phyloP scores from a whole-genome alignment of 2,888 invertebrate species.

The Drosophila monieri region DNA sequence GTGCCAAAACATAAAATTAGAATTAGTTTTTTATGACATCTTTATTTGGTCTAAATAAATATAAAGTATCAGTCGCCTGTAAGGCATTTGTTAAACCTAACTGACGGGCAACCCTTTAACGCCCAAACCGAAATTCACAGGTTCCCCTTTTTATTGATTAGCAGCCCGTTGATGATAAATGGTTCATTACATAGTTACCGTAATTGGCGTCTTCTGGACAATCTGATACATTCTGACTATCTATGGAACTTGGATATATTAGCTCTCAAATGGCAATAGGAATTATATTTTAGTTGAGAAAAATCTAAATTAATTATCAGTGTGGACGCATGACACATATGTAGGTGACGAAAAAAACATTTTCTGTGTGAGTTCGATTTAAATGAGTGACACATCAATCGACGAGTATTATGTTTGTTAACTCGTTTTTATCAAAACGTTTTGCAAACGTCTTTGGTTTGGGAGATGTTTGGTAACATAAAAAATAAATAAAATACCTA shows the following conservation, averaged over 20 bases:
- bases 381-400: too few relatives aligned
- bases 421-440: too few relatives aligned
- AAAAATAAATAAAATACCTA: too few relatives aligned
- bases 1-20: conserved; percentile 78
- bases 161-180: conserved; percentile 75
- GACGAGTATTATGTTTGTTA: too few relatives aligned
- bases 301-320: too few relatives aligned
- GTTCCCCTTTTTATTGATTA: conserved; percentile 32
- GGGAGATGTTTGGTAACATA: too few relatives aligned
- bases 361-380: too few relatives aligned
- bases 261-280: too few relatives aligned
- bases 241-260: not conserved
- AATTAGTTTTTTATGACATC: conserved; percentile 81
- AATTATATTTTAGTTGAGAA: too few relatives aligned
- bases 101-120: conserved; percentile 24
- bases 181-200: conserved; percentile 67
- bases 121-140: not conserved
- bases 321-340: too few relatives aligned
- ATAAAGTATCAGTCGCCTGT: conserved; percentile 75
- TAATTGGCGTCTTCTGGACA: conserved; percentile 47
- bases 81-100: conserved; percentile 57
- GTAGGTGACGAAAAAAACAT: too few relatives aligned
- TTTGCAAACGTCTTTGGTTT: too few relatives aligned
- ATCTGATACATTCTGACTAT: conserved; percentile 3
- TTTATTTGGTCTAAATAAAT: conserved; percentile 78